These are phyloP conservation scores for Siderastrea radians DNA, from an alignment of 92 coral and sea anemone species.

Conservation along the genomic window DNA sequence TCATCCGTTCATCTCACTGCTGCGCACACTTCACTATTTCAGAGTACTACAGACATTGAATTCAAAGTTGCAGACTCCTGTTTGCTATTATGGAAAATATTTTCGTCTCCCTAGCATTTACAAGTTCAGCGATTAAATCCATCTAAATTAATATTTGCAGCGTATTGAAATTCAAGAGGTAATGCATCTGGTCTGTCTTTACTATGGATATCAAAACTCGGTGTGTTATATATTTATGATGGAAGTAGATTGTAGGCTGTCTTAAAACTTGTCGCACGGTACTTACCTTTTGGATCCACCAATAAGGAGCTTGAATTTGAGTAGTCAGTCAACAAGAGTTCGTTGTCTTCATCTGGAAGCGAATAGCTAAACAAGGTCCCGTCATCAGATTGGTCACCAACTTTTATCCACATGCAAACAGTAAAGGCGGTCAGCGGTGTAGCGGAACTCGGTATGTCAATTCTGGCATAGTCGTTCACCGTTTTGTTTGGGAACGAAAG, in stretches of 20 bases:
- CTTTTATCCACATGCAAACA: slow-evolving; percentile 21
- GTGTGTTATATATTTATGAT: too few relatives aligned
- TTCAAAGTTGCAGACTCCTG: too few relatives aligned
- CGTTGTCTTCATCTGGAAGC: slow-evolving; percentile 23
- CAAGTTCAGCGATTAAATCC: too few relatives aligned
- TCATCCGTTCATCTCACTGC: too few relatives aligned
- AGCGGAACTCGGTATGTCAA: background rate
- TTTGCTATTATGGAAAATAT: too few relatives aligned
- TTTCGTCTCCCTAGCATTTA: too few relatives aligned
- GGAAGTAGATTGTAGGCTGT: background rate
- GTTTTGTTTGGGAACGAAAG: background rate
- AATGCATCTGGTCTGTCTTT: too few relatives aligned
- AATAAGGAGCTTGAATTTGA: background rate
- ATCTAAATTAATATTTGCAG: too few relatives aligned
- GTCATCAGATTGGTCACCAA: slow-evolving; percentile 7
- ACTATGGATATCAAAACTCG: background rate
- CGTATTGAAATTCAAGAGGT: too few relatives aligned
- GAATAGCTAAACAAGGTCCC: slow-evolving; percentile 36
- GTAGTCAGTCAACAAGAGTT: slow-evolving; percentile 37
- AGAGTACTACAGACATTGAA: too few relatives aligned
- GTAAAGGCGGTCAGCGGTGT: slow-evolving; percentile 32
- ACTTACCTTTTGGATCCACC: slow-evolving; percentile 4
- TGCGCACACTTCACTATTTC: too few relatives aligned
- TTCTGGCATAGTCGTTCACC: background rate
- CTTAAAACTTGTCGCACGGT: background rate